Percentiles rank a stretch among this genome's conserved stretches.
Evolutionary conservation across 2,888 invertebrate species (phyloP).

Genomic region (Cryptus viduatorius): DNA sequence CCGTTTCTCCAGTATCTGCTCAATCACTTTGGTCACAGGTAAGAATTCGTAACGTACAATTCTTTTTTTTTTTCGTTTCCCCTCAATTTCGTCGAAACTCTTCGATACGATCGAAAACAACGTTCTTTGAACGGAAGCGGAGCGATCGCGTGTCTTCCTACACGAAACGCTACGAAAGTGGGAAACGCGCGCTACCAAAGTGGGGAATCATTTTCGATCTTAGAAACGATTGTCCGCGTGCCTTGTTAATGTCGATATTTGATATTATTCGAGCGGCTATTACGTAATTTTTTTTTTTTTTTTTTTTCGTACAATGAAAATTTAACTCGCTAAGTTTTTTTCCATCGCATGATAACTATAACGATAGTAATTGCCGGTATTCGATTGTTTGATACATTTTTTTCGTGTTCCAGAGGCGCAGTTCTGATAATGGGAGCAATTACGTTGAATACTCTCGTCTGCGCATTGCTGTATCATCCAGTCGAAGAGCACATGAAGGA

Average conservation of each 20-base stretch:
- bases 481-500: constrained; percentile 93
- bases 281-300: not conserved
- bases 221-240: constrained; percentile 32
- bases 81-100: too few species aligned
- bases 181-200: not conserved
- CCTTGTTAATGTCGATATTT: not conserved
- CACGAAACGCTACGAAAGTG: not conserved
- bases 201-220: not conserved
- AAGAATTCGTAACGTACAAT: constrained; percentile 70
- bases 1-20: constrained; percentile 91
- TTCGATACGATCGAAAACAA: too few species aligned
- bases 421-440: constrained; percentile 93
- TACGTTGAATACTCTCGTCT: constrained; percentile 93
- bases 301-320: not conserved
- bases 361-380: not conserved
- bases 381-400: not conserved
- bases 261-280: not conserved
- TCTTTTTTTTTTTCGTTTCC: not conserved
- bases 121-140: too few species aligned
- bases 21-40: constrained; percentile 92
- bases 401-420: constrained; percentile 88
- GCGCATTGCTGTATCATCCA: constrained; percentile 93
- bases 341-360: not conserved
- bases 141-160: too few species aligned
- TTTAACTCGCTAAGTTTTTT: not conserved